Evolutionary conservation across 2,888 invertebrate species (phyloP), one percentile per base, ranked within the genome.

Genomic region (Panorpa germanica): DNA sequence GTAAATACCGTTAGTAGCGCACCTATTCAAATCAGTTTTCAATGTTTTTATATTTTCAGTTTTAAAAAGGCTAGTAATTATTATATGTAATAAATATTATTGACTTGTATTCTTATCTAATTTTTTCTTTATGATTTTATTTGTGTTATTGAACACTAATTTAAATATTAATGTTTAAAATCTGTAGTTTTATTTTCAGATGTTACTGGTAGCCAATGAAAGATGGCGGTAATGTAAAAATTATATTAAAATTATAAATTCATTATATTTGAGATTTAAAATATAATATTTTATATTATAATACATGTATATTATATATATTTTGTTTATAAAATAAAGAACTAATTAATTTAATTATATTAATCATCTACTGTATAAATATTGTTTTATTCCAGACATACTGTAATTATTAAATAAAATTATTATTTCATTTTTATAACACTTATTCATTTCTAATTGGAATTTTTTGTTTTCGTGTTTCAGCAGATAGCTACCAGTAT

Each of bases 401-500:
- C 29, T 24, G 21, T 30, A 29, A 25, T 28, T 28, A 34, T 28
- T 34, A 18, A 19, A 34, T 16, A 17, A 23, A 27, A 25, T 28
- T 24, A 10, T 14, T 27, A 16, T 14, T 27, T 27, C 9, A 5
- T 27, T 9, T 14, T 27, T 27, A 14, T 27, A 10, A 15, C 19
- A 10, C 11, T 19, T 12, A n/a, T 23, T 14, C 22, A 13, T 22
- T 29, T 21, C 17, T 17, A 9, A n/a, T 12, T 28, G 9, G 15
- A 8, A 10, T 22, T 29, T 24, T n/a, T 25, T 13, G 12, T 20
- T 28, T 28, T 30, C 8, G 32, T 27, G 45, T 54, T 59, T 52
- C 75, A 77, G 70, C 76, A 74, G 85, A 85, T 67, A 85, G 83
- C 65, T 88, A 88, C 67, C 86, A 88, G 57, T 86, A 86, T 57